Evolutionary conservation across 2,797 vertebrate species (phyloP), one percentile per base, ranked within the genome.

Genomic region (Linurgus olivaceus): DNA sequence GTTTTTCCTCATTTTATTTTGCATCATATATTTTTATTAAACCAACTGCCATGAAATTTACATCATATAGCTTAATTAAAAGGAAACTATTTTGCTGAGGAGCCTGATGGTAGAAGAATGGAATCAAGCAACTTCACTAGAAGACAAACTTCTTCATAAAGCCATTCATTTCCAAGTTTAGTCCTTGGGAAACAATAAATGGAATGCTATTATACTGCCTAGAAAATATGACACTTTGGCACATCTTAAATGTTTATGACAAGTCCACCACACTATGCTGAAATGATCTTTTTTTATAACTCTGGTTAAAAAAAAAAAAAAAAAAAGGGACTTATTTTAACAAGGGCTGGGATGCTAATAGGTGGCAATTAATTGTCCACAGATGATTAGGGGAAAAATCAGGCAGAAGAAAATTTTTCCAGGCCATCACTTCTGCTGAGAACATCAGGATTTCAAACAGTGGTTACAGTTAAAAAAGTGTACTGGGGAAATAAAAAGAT

Each of bases 21-120:
- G 81, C 58, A 92, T 90, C 52, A 88, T 93, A 59, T 88, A 88
- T 92, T 94, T 95, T 95, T 93, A 89, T 91, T 84, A 94, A 95
- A 82, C 67, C 73, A 93, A 88, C 74, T 76, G 79, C 82, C 50
- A 82, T 66, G 40, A 94, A 84, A 90, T 94, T 94, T 91, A 82
- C 77, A 85, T 94, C 57, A 86, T 55, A 90, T 66, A 68, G 29
- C 65, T 84, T 95, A 97, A 96, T 96, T 88, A 91, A 88, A 87
- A 37, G 50, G 48, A 94, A 90, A 92, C 92, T 90, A 78, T 95
- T 94, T 94, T 92, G 71, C 67, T 55, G 47, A 93, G 74, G 48
- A 86, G 51, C 9, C 74, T 87, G 72, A 75, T 88, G 61, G 83
- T 94, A 38, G 80, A 83, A 88, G 72, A 89, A 93, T 50, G 55